phyloP scores from a whole-genome alignment of 2,888 invertebrate genomes.

The Aleiodes alternator region DNA sequence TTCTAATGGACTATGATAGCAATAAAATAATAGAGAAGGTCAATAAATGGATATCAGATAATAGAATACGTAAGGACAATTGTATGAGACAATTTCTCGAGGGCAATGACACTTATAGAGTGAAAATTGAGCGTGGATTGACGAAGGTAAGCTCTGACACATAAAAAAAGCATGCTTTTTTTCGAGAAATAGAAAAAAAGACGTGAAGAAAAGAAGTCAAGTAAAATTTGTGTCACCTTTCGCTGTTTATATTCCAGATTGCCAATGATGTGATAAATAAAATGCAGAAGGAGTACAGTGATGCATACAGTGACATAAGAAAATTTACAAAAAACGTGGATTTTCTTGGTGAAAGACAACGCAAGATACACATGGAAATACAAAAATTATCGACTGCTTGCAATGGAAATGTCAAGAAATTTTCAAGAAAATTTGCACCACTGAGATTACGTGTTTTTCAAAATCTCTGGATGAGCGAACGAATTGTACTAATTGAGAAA shows the following conservation, averaged over 20 bases:
- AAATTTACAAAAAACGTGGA: slow-evolving; percentile 60
- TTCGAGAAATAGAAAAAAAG: too few relatives aligned
- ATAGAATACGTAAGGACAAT: slow-evolving; percentile 48
- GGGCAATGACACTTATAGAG: slow-evolving; percentile 29
- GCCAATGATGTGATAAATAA: slow-evolving; percentile 50
- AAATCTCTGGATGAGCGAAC: slow-evolving; percentile 60
- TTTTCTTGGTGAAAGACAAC: slow-evolving; percentile 55
- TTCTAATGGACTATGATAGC: slow-evolving; percentile 60
- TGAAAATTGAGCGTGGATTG: slow-evolving; percentile 44
- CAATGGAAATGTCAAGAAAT: slow-evolving; percentile 54
- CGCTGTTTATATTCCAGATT: slow-evolving; percentile 53
- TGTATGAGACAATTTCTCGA: slow-evolving; percentile 45
- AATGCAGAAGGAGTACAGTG: slow-evolving; percentile 60
- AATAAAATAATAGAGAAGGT: slow-evolving; percentile 59
- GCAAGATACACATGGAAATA: slow-evolving; percentile 59
- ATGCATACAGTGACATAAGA: slow-evolving; percentile 56
- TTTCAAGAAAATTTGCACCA: slow-evolving; percentile 57
- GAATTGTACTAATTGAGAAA: slow-evolving; percentile 59
- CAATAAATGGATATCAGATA: slow-evolving; percentile 58
- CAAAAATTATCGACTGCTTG: slow-evolving; percentile 54
- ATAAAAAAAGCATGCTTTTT: too few relatives aligned
- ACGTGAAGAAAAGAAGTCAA: not conserved
- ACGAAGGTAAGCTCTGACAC: slow-evolving; percentile 51
- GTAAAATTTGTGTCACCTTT: slow-evolving; percentile 13
- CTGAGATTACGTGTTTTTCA: slow-evolving; percentile 59